These are phyloP conservation scores for Loripinus fragilis DNA, from an alignment of 2,888 invertebrate species.

Conservation along the genomic window DNA sequence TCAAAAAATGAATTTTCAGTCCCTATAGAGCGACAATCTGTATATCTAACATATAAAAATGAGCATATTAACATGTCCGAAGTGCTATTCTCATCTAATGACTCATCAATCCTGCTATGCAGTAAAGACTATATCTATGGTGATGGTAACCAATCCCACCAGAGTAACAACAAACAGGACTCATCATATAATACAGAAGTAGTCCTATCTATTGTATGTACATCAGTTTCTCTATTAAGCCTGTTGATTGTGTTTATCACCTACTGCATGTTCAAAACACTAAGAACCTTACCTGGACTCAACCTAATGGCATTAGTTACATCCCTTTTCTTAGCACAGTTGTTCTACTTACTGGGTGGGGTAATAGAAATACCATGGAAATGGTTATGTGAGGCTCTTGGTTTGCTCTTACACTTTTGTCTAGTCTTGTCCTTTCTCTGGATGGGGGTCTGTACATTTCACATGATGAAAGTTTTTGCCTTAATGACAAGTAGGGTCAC, in stretches of 20 bases:
- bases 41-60: background rate
- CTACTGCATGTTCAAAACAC: constrained; percentile 24
- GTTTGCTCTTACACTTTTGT: constrained; percentile 24
- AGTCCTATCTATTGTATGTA: constrained; percentile 33
- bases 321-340: constrained; percentile 25
- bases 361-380: background rate
- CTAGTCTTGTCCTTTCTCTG: constrained; percentile 13
- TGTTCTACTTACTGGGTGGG: constrained; percentile 27
- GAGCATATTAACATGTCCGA: background rate
- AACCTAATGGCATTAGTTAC: constrained; percentile 33
- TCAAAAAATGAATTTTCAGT: background rate
- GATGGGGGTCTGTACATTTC: constrained; percentile 33
- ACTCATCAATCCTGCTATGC: background rate
- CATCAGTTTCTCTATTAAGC: constrained; percentile 26
- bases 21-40: background rate
- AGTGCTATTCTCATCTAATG: background rate
- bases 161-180: background rate
- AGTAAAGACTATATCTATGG: background rate
- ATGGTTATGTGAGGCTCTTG: constrained; percentile 32
- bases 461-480: constrained; percentile 29
- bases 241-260: constrained; percentile 26
- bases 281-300: constrained; percentile 46
- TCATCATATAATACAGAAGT: constrained; percentile 1
- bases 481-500: background rate
- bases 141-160: background rate